Base-by-base conservation (phyloP, 1,140 invertebrate genomes). In the Acromyrmex echinatior region DNA sequence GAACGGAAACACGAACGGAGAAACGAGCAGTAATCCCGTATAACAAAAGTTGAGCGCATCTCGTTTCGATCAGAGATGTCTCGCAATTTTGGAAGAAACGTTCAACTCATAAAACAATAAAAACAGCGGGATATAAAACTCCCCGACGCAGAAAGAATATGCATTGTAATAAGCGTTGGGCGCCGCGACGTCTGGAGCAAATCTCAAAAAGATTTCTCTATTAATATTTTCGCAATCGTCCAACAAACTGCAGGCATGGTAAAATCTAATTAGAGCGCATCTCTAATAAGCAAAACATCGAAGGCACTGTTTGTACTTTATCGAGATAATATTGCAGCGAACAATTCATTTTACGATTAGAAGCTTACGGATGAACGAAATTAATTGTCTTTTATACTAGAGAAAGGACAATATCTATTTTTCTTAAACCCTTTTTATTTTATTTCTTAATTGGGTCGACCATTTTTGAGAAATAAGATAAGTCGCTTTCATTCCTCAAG, bases 141-240 rank as follows among this genome's bases (percentile, higher is more conserved):
- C 49, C 5, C 2, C 21, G 21, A 14, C 21, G 31, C 21, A 21
- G 14, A 65, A 65, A 49, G 76, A 49, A 65, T 49, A 49, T 63
- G 76, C 76, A 65, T 78, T 49, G 39, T 78, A 65, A 78, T 78
- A 78, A 62, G 25, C 10, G 76, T 28, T 25, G 56, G 76, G 56
- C 76, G 76, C 10, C 58, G 58, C 60, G 39, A 65, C 10, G 58
- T 78, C 58, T 78, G 58, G 9, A 6, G 10, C 58, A 9, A 49
- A 77, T 60, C 31, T 31, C 56, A n/a, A 65, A 25, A 78, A 21
- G 39, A 65, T 78, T 65, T 63, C 56, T 14, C 76, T 60, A 28
- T 18, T 10, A 63, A 78, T 65, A 65, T 78, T 78, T 78, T 49
- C 35, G n/a, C 45, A 39, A 78, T 16, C 58, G 21, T 45, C 39